Base-by-base conservation (phyloP, 2,888 invertebrate genomes). In the Calameuta idolon region DNA sequence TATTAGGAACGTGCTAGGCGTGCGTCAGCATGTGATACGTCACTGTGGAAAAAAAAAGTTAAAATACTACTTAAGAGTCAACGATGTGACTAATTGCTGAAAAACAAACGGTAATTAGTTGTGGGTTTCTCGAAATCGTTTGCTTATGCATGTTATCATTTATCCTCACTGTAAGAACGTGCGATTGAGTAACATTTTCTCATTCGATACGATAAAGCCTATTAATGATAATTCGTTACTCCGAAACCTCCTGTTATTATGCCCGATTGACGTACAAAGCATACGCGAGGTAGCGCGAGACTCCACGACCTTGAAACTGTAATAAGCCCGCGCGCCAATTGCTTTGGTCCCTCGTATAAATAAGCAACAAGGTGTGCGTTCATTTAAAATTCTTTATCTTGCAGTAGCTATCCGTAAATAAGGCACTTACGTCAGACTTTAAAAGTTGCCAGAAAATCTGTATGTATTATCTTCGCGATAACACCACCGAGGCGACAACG, bases 61-160 rank as follows among this genome's bases (percentile, higher is more conserved):
- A 12, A 3, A 71, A 34, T 34, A 31, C 71, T 12, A 71, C 3
- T 31, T 71, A 31, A 34, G 3, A 71, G 71, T 71, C 76, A 76
- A 73, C 76, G 69, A 78, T 79, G 80, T 78, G 81, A 80, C 80
- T 80, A 82, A 81, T 80, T 80, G 82, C 75, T 80, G 82, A 86
- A 86, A 86, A 87, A 87, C 80, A 86, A 87, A 85, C 87, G 86
- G 82, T 84, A 86, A 86, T 86, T 86, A 86, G 84, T 78, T 83
- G 31, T 82, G 79, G 82, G 79, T 81, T 81, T 79, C 79, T 35
- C 76, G 9, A 34, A 15, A 69, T 74, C 12, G 23, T 71, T 76
- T 33, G 55, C 74, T 81, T 11, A 5, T 73, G 5, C 0, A 12
- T 23, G 12, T 55, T 23, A 23, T 55, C 33, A 33, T 33, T 33